Conservation (phyloP, 30 jellyfish, hydroid and myxozoan species). For the Sanderia malayensis region DNA sequence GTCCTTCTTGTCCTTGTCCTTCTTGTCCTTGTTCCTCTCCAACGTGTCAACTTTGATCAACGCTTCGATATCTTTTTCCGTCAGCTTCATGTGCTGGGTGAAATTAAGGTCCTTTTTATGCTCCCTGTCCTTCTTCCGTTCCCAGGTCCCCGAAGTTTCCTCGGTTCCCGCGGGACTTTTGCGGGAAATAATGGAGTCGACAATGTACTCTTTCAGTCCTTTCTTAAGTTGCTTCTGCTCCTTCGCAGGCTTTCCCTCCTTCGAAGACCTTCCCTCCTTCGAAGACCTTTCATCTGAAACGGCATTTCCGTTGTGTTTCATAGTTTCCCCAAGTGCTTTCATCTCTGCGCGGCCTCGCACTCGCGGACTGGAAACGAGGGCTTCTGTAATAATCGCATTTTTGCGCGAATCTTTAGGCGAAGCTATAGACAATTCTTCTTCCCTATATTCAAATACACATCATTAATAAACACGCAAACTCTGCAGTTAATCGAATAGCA, state of each 20-base stretch:
- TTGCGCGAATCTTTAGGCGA: constrained; percentile 37
- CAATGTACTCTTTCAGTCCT: constrained; percentile 46
- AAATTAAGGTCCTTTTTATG: constrained; percentile 24
- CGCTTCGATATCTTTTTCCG: constrained; percentile 55
- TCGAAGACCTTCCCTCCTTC: constrained; percentile 13
- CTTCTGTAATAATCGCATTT: constrained; percentile 17
- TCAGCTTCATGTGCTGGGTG: constrained; percentile 49
- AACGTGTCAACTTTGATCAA: constrained; percentile 42
- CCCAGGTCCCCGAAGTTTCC: constrained; percentile 52
- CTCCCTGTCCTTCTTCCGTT: constrained; percentile 41
- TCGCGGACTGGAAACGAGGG: constrained; percentile 50
- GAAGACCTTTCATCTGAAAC: constrained; percentile 1
- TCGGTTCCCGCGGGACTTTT: constrained; percentile 62
- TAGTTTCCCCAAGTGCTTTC: constrained; percentile 17
- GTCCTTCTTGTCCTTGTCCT: not conserved
- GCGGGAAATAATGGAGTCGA: constrained; percentile 42
- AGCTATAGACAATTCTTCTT: constrained; percentile 40
- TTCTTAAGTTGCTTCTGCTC: constrained; percentile 29
- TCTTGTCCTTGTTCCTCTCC: constrained; percentile 21
- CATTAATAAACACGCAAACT: not conserved
- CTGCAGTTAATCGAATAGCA: too few relatives aligned
- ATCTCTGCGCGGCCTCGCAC: constrained; percentile 54
- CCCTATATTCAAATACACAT: constrained; percentile 25
- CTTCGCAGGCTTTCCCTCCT: not conserved
- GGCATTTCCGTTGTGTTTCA: constrained; percentile 24